Base-by-base conservation (phyloP, 2,113 vertebrate species). In the Apus apus region DNA sequence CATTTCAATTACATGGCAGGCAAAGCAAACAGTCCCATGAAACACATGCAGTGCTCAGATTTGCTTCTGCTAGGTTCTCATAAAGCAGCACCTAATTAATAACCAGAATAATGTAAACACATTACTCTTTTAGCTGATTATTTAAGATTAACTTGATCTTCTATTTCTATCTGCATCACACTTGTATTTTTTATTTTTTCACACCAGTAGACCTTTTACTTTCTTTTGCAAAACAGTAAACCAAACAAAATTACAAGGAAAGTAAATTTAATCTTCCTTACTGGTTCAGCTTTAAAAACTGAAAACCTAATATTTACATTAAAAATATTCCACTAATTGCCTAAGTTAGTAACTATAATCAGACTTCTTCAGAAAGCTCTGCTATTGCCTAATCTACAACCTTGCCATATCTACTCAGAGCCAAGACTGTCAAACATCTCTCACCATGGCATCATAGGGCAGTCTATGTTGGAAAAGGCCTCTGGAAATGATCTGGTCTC, bases 371-470 rank as follows among this genome's bases (percentile, higher is more conserved):
- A 76, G 9, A 83, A 10, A 79, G 27, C 46, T 77, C 72, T 65
- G 40, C 77, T 65, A 57, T 27, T 36, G 18, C 18, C 25, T 48
- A 4, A 54, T 15, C 48, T 72, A 74, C n/a, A 71, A 27, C 22
- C 11, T 40, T 40, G 21, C 4, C 23, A 10, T 11, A 20, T 54
- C 34, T 38, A 34, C 26, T 29, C 32, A 77, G 18, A 67, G 66
- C 6, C 43, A 36, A 15, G 27, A 32, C 46, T 62, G 32, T 17
- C 12, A 50, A 64, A 78, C 7, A 36, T 30, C 18, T 58, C 30
- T 38, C 72, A 62, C 14, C 2, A 4, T 0, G 1, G 11, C 15
- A 66, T 13, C 13, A 8, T 1, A 61, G 4, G 57, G 43, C 19
- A 74, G 20, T 4, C 23, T 16, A 46, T 18, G 19, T 3, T 46